Evolutionary conservation across 1,140 invertebrate genomes (phyloP), one percentile per base, ranked within the genome.

Genomic region (Pissodes strobi): DNA sequence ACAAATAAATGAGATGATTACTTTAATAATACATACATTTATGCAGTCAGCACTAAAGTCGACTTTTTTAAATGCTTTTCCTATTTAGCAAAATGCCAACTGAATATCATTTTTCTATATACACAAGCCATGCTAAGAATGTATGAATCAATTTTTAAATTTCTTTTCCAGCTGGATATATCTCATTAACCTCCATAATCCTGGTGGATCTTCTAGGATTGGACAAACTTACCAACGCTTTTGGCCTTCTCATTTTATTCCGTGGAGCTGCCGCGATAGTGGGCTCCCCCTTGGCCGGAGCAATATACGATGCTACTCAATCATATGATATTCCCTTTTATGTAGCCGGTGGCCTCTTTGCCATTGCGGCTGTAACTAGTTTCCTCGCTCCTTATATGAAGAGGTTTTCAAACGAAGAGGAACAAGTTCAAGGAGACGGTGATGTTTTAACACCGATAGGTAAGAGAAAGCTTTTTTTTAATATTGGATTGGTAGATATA

Each of bases 101-200:
- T n/a, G n/a, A n/a, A n/a, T n/a, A n/a, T n/a, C n/a, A n/a, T n/a
- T n/a, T n/a, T n/a, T n/a, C n/a, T n/a, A n/a, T n/a, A n/a, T n/a
- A n/a, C n/a, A n/a, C n/a, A n/a, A n/a, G n/a, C n/a, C n/a, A n/a
- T n/a, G n/a, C n/a, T n/a, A n/a, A n/a, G n/a, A n/a, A n/a, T n/a
- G n/a, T n/a, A n/a, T n/a, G n/a, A n/a, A n/a, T n/a, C n/a, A n/a
- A n/a, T n/a, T n/a, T n/a, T n/a, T n/a, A n/a, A n/a, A n/a, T 67
- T 66, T 55, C 27, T 61, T 17, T 69, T 72, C 10, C 81, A 95
- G 94, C 96, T 67, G 95, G 95, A 23, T 99, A 97, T 79, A 97
- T 99, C 70, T 97, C 95, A 0, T 81, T 99, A 37, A 98, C 96
- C 27, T 99, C 97, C 15, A 98, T 99, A 75, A 97, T 99, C 72